Evolutionary conservation across 2,888 invertebrate genomes (phyloP).

Genomic region (Netelia fuscicornis): DNA sequence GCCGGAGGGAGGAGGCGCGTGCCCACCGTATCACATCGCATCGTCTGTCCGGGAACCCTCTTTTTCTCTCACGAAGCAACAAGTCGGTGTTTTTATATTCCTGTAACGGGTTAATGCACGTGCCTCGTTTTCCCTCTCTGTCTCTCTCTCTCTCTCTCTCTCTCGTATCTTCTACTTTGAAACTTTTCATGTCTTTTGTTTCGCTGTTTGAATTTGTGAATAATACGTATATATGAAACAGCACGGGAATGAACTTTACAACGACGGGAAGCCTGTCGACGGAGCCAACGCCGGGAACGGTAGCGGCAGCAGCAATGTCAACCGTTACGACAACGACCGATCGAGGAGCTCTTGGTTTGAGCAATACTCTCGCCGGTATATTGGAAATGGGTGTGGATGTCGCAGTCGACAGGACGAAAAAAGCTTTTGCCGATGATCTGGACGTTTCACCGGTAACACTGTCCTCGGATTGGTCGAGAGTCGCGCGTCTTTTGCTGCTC

Average conservation of each 20-base stretch:
- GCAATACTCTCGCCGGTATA: conserved; percentile 73
- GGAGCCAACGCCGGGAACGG: conserved; percentile 31
- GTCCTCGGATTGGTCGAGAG: conserved; percentile 89
- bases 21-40: too few species aligned
- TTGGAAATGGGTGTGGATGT: conserved; percentile 74
- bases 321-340: conserved; percentile 67
- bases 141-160: too few species aligned
- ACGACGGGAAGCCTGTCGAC: conserved; percentile 56
- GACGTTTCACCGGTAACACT: conserved; percentile 89
- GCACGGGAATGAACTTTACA: conserved; percentile 73
- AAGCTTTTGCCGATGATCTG: conserved; percentile 76
- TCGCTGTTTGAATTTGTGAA: neutral
- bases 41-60: too few species aligned
- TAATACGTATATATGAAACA: neutral
- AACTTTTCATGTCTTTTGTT: neutral
- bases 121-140: too few species aligned
- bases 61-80: too few species aligned
- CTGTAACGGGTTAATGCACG: too few species aligned
- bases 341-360: conserved; percentile 58
- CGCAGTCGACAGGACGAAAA: conserved; percentile 74
- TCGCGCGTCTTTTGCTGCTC: conserved; percentile 88
- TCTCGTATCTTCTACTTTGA: neutral
- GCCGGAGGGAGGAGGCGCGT: too few species aligned
- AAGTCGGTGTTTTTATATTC: too few species aligned
- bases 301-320: conserved; percentile 47